Evolutionary conservation across 2,888 invertebrate species (phyloP).

Genomic region (Perdita meconis): DNA sequence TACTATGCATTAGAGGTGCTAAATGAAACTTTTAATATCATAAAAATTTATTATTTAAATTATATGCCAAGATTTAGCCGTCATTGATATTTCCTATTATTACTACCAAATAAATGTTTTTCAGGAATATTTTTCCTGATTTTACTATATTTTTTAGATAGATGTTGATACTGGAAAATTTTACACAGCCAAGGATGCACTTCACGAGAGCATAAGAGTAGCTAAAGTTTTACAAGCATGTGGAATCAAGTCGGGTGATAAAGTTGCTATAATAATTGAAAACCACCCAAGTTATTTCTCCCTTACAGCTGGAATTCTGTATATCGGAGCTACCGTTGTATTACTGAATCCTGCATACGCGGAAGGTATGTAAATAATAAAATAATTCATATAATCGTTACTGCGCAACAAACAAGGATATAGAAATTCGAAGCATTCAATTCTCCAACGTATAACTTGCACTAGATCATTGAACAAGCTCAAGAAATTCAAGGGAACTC

Average conservation of each 20-base stretch:
- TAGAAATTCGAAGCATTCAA: too few relatives aligned
- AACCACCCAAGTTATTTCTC: slow-evolving; percentile 68
- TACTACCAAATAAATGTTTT: too few relatives aligned
- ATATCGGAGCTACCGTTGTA: slow-evolving; percentile 71
- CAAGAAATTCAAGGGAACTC: too few relatives aligned
- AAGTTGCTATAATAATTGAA: slow-evolving; percentile 66
- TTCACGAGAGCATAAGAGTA: slow-evolving; percentile 67
- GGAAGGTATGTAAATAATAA: slow-evolving; percentile 69
- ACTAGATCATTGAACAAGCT: too few relatives aligned
- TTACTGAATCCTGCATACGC: slow-evolving; percentile 76
- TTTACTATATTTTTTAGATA: slow-evolving; percentile 58
- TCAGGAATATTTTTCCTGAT: too few relatives aligned
- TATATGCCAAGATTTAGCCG: too few relatives aligned
- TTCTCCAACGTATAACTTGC: too few relatives aligned
- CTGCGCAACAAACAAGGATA: too few relatives aligned
- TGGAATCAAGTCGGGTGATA: slow-evolving; percentile 68
- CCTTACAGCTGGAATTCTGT: slow-evolving; percentile 70
- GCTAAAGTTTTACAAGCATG: slow-evolving; percentile 56
- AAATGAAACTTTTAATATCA: too few relatives aligned
- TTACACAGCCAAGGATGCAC: slow-evolving; percentile 64
- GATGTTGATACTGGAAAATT: slow-evolving; percentile 62
- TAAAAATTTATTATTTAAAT: too few relatives aligned
- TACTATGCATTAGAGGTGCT: too few relatives aligned
- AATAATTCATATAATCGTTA: background rate
- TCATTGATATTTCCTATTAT: too few relatives aligned